Conservation (phyloP, 1,140 invertebrate species). For the Rhyzopertha dominica region DNA sequence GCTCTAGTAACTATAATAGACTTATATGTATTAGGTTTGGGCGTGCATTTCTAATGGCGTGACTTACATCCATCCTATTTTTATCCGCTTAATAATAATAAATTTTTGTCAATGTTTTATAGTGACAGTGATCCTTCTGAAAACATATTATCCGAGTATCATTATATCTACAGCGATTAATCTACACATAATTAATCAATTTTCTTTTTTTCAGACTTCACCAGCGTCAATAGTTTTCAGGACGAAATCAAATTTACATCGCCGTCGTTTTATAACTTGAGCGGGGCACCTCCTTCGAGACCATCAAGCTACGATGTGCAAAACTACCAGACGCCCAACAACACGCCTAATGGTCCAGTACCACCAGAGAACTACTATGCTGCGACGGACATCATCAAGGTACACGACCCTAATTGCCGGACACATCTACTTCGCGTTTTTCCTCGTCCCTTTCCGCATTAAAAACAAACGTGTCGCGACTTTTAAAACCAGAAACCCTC, state of each 20-base stretch:
- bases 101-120: no score
- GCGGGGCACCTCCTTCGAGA: constrained; percentile 42
- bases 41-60: not conserved
- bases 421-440: no score
- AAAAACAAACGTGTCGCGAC: no score
- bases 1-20: no score
- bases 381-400: constrained; percentile 63
- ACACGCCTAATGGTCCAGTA: constrained; percentile 35
- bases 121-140: no score
- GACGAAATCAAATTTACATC: constrained; percentile 50
- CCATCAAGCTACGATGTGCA: constrained; percentile 46
- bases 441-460: no score
- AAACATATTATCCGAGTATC: no score
- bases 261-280: constrained; percentile 48
- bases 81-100: no score
- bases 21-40: constrained; percentile 1
- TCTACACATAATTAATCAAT: not conserved
- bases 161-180: no score
- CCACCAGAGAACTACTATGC: constrained; percentile 60
- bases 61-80: no score
- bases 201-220: constrained; percentile 46
- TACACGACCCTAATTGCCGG: no score
- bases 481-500: no score
- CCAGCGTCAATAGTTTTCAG: constrained; percentile 49
- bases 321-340: constrained; percentile 38